phyloP scores from a whole-genome alignment of 2,888 invertebrate genomes.

The Cataglyphis albicans region DNA sequence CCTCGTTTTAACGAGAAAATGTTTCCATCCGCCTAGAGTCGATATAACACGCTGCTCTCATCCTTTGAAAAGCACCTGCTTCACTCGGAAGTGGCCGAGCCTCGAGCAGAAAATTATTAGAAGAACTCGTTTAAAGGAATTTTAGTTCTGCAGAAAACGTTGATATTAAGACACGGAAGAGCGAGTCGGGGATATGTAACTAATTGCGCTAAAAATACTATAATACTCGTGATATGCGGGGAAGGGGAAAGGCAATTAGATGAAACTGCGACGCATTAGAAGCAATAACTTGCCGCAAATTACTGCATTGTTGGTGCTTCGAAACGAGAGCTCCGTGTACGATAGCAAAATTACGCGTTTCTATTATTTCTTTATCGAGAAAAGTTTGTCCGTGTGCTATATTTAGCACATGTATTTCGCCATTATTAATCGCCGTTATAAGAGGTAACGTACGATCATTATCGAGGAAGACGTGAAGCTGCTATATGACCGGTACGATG shows the following conservation, averaged over 20 bases:
- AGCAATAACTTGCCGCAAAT: conserved; percentile 34
- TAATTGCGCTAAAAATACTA: conserved; percentile 41
- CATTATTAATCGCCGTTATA: conserved; percentile 46
- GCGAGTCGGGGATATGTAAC: conserved; percentile 29
- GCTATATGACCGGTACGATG: conserved; percentile 10
- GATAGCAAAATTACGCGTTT: neutral
- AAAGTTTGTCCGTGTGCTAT: neutral
- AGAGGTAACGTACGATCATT: conserved; percentile 30
- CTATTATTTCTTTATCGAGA: neutral
- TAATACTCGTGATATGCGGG: conserved; percentile 19
- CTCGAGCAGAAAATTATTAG: conserved; percentile 49
- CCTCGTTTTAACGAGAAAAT: conserved; percentile 9
- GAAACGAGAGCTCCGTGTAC: conserved; percentile 8
- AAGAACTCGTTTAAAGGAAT: conserved; percentile 52
- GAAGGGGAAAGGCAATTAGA: conserved; percentile 14
- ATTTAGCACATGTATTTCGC: neutral
- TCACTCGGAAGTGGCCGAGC: conserved; percentile 7
- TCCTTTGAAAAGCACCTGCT: conserved; percentile 9
- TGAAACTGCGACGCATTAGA: conserved; percentile 23
- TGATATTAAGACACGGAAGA: conserved; percentile 52
- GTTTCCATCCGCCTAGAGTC: neutral
- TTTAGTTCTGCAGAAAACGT: conserved; percentile 5
- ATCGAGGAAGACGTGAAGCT: conserved; percentile 14
- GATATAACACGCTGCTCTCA: conserved; percentile 13
- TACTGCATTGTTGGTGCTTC: conserved; percentile 25